phyloP scores from a whole-genome alignment of 2,113 vertebrate genomes.

The Poeciliopsis turrubarensis region DNA sequence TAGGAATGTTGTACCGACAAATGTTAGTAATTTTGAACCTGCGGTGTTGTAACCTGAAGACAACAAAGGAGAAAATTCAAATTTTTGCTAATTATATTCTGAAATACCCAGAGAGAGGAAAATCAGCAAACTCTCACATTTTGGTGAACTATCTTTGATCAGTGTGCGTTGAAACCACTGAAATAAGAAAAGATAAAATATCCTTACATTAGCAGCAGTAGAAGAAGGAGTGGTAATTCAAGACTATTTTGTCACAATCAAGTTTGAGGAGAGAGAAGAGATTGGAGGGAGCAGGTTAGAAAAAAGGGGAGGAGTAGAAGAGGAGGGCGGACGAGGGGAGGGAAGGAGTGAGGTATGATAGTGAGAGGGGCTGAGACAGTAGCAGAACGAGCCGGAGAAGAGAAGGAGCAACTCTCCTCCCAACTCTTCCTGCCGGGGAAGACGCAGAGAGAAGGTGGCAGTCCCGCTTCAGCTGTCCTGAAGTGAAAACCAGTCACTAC shows the following conservation, averaged over 20 bases:
- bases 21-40: not conserved
- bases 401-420: conserved; percentile 62
- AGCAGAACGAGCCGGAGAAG: conserved; percentile 58
- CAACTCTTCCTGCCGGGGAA: conserved; percentile 54
- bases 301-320: conserved; percentile 63
- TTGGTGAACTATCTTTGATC: not conserved
- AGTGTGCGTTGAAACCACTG: not conserved
- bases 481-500: conserved; percentile 43
- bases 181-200: conserved; percentile 3
- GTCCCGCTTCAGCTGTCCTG: conserved; percentile 33
- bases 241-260: conserved; percentile 37
- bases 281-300: conserved; percentile 48
- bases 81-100: not conserved
- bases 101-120: not conserved
- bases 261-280: conserved; percentile 43
- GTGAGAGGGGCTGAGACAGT: conserved; percentile 67
- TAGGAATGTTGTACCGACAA: not conserved
- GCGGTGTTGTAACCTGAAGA: not conserved
- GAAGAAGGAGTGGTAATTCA: not conserved
- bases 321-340: conserved; percentile 39
- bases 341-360: conserved; percentile 69
- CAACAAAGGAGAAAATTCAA: not conserved
- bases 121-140: not conserved
- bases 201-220: not conserved
- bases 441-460: conserved; percentile 27